Evolutionary conservation across 2,797 vertebrate genomes (phyloP).

Genomic region (Gallinago nigripennis): DNA sequence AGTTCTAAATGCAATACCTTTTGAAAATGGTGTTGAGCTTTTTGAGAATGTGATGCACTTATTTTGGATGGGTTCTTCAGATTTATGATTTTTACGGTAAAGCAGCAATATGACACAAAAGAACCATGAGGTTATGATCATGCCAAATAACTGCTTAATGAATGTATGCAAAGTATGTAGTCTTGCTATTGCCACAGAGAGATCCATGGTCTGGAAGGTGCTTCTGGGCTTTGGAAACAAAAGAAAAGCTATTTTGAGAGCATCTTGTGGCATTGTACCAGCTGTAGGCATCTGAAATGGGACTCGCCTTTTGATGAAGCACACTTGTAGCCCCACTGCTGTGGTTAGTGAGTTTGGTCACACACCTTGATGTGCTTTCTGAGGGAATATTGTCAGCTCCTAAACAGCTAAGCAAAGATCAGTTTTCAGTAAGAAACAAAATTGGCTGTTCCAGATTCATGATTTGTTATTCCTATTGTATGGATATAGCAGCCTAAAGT

Average conservation of each 20-base stretch:
- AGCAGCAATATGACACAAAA: neutral
- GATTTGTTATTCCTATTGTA: neutral
- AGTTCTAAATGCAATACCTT: neutral
- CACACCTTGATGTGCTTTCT: neutral
- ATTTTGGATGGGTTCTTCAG: neutral
- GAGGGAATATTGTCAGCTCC: neutral
- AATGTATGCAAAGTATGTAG: neutral
- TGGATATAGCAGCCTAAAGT: neutral
- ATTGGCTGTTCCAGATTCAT: neutral
- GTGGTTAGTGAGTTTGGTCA: neutral
- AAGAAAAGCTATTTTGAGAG: neutral
- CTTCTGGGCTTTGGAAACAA: neutral
- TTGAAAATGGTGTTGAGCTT: neutral
- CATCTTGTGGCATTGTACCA: neutral
- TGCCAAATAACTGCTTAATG: neutral
- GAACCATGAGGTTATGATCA: fast-evolving
- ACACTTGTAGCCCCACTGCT: neutral
- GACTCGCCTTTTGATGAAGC: neutral
- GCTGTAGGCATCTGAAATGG: neutral
- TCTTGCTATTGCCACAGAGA: neutral
- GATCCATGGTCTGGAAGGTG: neutral
- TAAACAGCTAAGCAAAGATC: neutral
- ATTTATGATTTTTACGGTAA: neutral
- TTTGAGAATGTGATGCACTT: neutral
- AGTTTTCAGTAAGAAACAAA: neutral